Base-by-base conservation (phyloP, 2,888 invertebrate species). In the Digitonthophagus gazella region DNA sequence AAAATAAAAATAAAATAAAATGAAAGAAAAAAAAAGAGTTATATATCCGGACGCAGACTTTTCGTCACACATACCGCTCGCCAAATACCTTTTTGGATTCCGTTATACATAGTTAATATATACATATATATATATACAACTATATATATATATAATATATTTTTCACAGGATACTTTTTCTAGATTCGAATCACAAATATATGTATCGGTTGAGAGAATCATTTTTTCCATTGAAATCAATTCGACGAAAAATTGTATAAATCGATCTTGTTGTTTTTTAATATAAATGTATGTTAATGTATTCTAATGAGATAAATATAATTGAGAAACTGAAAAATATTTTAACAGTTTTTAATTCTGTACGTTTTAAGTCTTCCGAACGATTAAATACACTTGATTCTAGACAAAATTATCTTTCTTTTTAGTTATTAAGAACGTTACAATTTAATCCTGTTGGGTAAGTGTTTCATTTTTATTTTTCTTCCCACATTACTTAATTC, bases 261-360 rank as follows among this genome's bases (percentile, higher is more conserved):
- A 80, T 78, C 78, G 77, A 79, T 79, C 80, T 80, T 80, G 79
- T 80, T 81, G 79, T 80, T 81, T 81, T 79, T 81, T 80, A 80
- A 79, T 79, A 80, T 80, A 79, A 80, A 80, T 80, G 81, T 80
- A 80, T 79, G 79, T 81, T 80, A 80, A 78, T 80, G 80, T 81
- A 81, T 78, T 78, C 80, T 77, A 78, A 78, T 79, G 78, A 80
- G 77, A 78, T 80, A 80, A 80, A 80, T 81, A 80, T 80, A 81
- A 79, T 78, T 79, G 78, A 44, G 28, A 77, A 79, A 79, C 78
- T 78, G 78, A 79, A 71, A n/a, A n/a, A 73, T 73, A 72, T 73
- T 66, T 66, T 67, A 67, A 61, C 55, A 64, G 54, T 67, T 69
- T 64, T 67, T 69, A 64, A 67, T 67, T 69, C 63, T 57, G 68